Evolutionary conservation across 2,888 invertebrate species (phyloP), one percentile per base, ranked within the genome.

Genomic region (Drosophila picticornis): DNA sequence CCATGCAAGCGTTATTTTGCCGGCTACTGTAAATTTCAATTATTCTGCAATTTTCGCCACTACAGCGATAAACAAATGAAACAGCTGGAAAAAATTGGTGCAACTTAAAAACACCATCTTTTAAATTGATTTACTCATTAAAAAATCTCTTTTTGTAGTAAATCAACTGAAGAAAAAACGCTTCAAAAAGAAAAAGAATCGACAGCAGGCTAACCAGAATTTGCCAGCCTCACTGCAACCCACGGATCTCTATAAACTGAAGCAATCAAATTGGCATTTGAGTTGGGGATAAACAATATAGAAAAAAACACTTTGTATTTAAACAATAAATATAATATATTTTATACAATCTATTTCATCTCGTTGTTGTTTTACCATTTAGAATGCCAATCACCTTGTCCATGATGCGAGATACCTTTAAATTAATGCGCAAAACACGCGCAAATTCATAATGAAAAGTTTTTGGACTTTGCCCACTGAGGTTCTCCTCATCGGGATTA

Each of bases 31-130:
- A 91, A 88, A 75, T 93, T 92, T 58, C 90, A 91, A 31, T 57
- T 91, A 7, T 77, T 81, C n/a, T 93, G 93, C 64, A 92, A 91
- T 55, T 92, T 80, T 53, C 72, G 90, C 4, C 93, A 93, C 59
- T 93, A 88, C 53, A 91, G 69, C 32, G 66, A 75, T 2, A 73
- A 79, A 1, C 91, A 93, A 57, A 52, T 93, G 32, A 64, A 80
- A 22, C 77, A 90, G 36, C 68, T 93, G 16, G 77, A 83, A 31
- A 75, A 83, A 75, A 73, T 91, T 46, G 91, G 92, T 91, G 75
- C 43, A 52, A 32, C 11, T 16, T 0, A 43, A 2, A 22, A 19
- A 25, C 10, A 16, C 9, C 4, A 25, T 2, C 7, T 4, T 10
- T 22, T 31, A 55, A 43, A 36, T 7, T 16, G 1, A 31, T 27